phyloP scores from a whole-genome alignment of 1,140 invertebrate species.

The Euglossa dilemma region DNA sequence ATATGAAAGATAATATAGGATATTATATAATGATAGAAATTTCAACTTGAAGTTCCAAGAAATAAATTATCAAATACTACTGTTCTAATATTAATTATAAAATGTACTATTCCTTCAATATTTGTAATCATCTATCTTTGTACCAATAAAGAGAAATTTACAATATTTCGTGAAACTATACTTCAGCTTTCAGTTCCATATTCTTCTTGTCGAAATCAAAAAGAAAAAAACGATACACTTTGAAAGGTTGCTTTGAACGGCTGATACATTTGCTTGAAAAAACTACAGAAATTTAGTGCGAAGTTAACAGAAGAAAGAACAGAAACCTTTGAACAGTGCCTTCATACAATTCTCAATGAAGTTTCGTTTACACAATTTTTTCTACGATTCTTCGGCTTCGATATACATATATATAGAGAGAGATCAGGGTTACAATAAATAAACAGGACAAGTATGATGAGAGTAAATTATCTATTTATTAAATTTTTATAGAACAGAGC shows the following conservation, averaged over 20 bases:
- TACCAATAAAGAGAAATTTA: not conserved
- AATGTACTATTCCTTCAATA: not conserved
- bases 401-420: not conserved
- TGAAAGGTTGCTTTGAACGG: not conserved
- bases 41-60: no score
- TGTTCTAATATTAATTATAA: not conserved
- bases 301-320: not conserved
- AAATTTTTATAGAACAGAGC: not conserved
- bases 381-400: not conserved
- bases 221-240: not conserved
- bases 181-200: not conserved
- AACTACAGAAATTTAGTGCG: not conserved
- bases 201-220: not conserved
- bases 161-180: not conserved
- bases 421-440: not conserved
- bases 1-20: no score
- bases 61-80: no score
- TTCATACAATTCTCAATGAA: no score
- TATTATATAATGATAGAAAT: no score
- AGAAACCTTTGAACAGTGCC: not conserved
- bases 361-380: no score
- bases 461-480: slow-evolving; percentile 34
- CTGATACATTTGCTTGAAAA: not conserved
- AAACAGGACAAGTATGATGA: not conserved
- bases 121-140: no score